phyloP scores from a whole-genome alignment of 1,140 invertebrate species.

The Zaprionus kolodkinae region DNA sequence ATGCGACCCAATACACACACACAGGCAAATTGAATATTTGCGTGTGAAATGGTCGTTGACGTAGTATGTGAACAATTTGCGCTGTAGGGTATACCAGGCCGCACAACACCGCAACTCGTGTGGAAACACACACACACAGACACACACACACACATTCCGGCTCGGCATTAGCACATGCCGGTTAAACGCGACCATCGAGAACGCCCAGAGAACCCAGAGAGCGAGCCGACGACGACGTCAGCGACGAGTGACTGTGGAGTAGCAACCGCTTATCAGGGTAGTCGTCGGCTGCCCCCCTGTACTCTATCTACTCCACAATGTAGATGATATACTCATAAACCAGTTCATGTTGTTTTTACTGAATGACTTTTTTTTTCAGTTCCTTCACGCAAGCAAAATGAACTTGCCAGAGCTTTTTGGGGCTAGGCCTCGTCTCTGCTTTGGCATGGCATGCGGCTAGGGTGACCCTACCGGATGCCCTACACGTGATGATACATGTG shows the following conservation, averaged over 20 bases:
- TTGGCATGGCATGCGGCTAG: not conserved
- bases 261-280: constrained; percentile 17
- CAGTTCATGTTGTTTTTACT: constrained; percentile 43
- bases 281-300: not conserved
- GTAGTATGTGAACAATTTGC: constrained; percentile 21
- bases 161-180: constrained; percentile 52
- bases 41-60: constrained; percentile 61
- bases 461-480: not conserved
- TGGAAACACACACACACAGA: constrained; percentile 44
- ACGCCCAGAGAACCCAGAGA: not conserved
- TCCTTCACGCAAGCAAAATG: constrained; percentile 12
- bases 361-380: constrained; percentile 36
- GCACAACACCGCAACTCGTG: constrained; percentile 39
- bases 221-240: not conserved
- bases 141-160: constrained; percentile 18
- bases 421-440: not conserved
- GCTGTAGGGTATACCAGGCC: constrained; percentile 43
- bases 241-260: not conserved
- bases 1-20: not conserved
- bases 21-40: constrained; percentile 61
- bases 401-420: not conserved
- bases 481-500: not conserved
- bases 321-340: constrained; percentile 31
- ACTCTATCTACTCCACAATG: not conserved
- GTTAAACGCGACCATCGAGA: constrained; percentile 51